Base-by-base conservation (phyloP, 2,113 vertebrate species). In the Mesitornis unicolor region DNA sequence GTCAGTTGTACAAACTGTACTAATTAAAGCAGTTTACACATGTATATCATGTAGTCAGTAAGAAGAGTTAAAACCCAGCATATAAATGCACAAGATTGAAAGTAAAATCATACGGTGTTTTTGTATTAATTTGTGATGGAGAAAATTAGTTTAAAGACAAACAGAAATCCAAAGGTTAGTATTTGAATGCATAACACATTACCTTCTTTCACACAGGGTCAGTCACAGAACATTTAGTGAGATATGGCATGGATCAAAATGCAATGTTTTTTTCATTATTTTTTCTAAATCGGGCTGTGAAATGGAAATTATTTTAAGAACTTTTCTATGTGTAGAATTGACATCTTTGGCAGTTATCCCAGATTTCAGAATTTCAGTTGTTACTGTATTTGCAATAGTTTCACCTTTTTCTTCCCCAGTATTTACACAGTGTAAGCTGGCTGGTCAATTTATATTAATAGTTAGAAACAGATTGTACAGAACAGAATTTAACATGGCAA, bases 321-420 rank as follows among this genome's bases (percentile, higher is more conserved):
- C 35, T 78, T 74, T 68, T 47, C 29, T 81, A 8, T 38, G 15
- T 67, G 74, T 81, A 9, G 70, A 70, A 84, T 42, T 70, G 71
- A 91, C 68, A 42, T 91, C 60, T 94, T 16, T 81, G 74, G 65
- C 77, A 91, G 60, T 71, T 87, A 84, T 51, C 51, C 60, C 69
- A 93, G 73, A 89, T 77, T 87, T 81, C 68, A 81, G 60, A 87
- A 93, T 81, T 81, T 92, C 69, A 93, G 43, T 69, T 87, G 60
- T 84, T 89, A 67, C 56, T 87, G 86, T 81, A 89, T 53, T 77
- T 93, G 69, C 84, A 87, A 13, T n/a, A 80, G 47, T 50, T 86
- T 84, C 38, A 91, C 43, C 84, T 87, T 78, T 84, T 93, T 71
- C 35, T 94, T 82, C 24, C 18, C 33, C 67, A 24, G 6, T 71